Conservation (phyloP, 1,140 invertebrate genomes). For the Pseudomyrmex cubaensis region DNA sequence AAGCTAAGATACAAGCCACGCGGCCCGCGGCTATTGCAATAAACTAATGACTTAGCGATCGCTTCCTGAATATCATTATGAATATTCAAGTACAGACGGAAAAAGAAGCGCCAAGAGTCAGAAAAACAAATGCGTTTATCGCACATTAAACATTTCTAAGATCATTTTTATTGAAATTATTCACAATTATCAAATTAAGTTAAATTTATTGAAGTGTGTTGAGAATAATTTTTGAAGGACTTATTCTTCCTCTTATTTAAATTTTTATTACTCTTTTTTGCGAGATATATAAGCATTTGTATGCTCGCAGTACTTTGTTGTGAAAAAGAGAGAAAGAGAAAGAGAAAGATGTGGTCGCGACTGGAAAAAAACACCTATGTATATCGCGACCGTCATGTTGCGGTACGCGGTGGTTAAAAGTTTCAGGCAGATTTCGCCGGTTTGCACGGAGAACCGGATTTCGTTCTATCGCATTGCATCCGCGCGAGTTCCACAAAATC, state of each 20-base stretch:
- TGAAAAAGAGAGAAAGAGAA: neutral
- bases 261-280: neutral
- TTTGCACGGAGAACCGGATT: slow-evolving; percentile 22
- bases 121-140: slow-evolving; percentile 49
- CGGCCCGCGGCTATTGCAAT: slow-evolving; percentile 36
- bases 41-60: slow-evolving; percentile 69
- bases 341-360: neutral
- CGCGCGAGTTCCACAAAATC: slow-evolving; percentile 19
- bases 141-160: slow-evolving; percentile 33
- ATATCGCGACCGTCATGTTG: neutral
- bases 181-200: neutral
- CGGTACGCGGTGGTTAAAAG: slow-evolving; percentile 11
- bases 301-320: neutral
- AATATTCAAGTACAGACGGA: slow-evolving; percentile 61
- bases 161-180: slow-evolving; percentile 15
- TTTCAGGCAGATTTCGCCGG: slow-evolving; percentile 36
- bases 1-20: slow-evolving; percentile 47
- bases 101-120: neutral
- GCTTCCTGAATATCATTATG: slow-evolving; percentile 32
- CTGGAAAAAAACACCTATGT: neutral
- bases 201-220: neutral
- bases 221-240: neutral
- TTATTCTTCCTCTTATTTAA: neutral
- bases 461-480: neutral
- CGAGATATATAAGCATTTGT: too few relatives aligned